A percentile compares a stretch with the other conserved stretches of the same genome.
These are phyloP conservation scores for Penaeus monodon DNA, from an alignment of 2,888 invertebrate species.

Conservation along the genomic window DNA sequence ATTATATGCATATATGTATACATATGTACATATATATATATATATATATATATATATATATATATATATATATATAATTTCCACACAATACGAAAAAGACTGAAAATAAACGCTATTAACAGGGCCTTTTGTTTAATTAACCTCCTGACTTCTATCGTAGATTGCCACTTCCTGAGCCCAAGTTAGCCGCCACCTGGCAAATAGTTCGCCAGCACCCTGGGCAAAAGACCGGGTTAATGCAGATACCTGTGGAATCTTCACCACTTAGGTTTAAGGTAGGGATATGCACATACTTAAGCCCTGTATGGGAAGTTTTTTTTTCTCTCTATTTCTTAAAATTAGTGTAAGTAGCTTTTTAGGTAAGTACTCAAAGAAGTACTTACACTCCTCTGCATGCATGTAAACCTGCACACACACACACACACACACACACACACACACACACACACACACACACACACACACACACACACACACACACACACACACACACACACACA, in stretches of 20 bases:
- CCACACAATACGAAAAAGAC: background rate
- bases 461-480: background rate
- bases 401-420: background rate
- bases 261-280: conserved; percentile 43
- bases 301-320: too few relatives aligned
- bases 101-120: background rate
- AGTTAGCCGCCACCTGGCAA: conserved; percentile 45
- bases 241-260: conserved; percentile 47
- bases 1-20: background rate
- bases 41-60: conserved; percentile 23
- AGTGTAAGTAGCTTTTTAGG: too few relatives aligned
- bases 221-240: conserved; percentile 33
- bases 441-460: background rate
- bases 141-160: conserved; percentile 1
- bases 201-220: conserved; percentile 27
- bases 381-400: too few relatives aligned
- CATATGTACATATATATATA: background rate
- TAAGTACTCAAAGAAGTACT: too few relatives aligned
- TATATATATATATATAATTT: background rate
- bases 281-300: too few relatives aligned
- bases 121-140: conserved; percentile 19
- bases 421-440: background rate
- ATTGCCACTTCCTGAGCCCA: conserved; percentile 55
- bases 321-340: too few relatives aligned
- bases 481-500: background rate